Evolutionary conservation across 2,888 invertebrate species (phyloP).

Genomic region (Hetaerina titia): DNA sequence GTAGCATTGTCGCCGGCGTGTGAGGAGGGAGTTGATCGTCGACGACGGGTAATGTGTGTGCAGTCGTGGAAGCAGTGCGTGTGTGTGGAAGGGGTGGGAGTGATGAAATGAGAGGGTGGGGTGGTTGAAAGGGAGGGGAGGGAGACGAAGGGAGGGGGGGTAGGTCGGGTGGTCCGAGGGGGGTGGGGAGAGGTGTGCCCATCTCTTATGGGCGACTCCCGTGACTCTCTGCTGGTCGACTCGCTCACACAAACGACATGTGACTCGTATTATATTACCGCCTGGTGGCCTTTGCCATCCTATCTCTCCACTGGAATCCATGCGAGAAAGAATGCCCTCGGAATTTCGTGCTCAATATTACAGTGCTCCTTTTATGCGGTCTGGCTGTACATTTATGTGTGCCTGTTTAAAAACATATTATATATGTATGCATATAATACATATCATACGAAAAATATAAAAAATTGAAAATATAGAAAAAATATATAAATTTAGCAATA

Average conservation of each 20-base stretch:
- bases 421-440: too few relatives aligned
- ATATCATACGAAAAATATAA: too few relatives aligned
- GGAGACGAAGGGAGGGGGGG: neutral
- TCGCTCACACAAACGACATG: slow-evolving; percentile 35
- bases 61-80: neutral
- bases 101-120: neutral
- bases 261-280: slow-evolving; percentile 46
- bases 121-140: neutral
- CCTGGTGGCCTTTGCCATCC: neutral
- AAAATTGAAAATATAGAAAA: too few relatives aligned
- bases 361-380: neutral
- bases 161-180: neutral
- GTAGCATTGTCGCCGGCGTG: too few relatives aligned
- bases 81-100: neutral
- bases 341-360: slow-evolving; percentile 26
- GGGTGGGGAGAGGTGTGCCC: neutral
- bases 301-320: slow-evolving; percentile 10
- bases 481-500: too few relatives aligned
- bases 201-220: slow-evolving; percentile 33
- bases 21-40: too few relatives aligned
- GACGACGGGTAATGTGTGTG: too few relatives aligned
- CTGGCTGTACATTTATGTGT: neutral
- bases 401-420: too few relatives aligned
- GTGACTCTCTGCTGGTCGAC: slow-evolving; percentile 12
- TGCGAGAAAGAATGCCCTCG: slow-evolving; percentile 36